These are phyloP conservation scores for Diarsia rubi DNA, from an alignment of 2,888 invertebrate species.

Conservation along the genomic window DNA sequence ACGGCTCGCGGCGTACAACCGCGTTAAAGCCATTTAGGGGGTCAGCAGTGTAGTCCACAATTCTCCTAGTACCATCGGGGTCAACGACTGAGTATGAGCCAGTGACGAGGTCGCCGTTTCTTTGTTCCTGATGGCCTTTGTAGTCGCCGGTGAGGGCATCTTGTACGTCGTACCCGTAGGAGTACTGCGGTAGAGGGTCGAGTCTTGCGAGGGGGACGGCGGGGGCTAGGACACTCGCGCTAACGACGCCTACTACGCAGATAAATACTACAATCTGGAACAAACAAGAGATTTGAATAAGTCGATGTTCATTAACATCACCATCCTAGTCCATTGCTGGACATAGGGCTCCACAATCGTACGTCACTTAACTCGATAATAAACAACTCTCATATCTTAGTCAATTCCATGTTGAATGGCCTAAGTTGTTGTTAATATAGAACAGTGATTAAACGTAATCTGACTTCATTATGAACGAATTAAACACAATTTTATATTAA, in stretches of 20 bases:
- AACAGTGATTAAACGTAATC: background rate
- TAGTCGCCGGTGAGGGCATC: constrained; percentile 91
- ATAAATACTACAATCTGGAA: constrained; percentile 89
- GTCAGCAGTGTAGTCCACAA: constrained; percentile 91
- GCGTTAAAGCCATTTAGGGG: constrained; percentile 91
- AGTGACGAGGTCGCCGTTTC: constrained; percentile 90
- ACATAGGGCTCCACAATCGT: no score
- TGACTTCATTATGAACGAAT: background rate
- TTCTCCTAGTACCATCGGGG: constrained; percentile 90
- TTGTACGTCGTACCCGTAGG: constrained; percentile 91
- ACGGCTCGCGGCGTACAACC: constrained; percentile 89
- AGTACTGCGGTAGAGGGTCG: constrained; percentile 89
- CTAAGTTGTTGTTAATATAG: background rate
- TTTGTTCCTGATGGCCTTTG: constrained; percentile 90
- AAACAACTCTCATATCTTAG: no score
- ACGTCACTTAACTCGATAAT: no score
- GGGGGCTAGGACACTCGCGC: constrained; percentile 83
- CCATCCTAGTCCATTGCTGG: no score
- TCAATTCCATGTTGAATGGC: background rate
- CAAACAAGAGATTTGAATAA: background rate
- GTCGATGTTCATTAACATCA: no score
- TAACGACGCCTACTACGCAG: constrained; percentile 81
- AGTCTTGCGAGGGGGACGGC: constrained; percentile 78
- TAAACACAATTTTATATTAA: background rate
- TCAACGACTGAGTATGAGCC: constrained; percentile 90